Base-by-base conservation (phyloP, 2,797 vertebrate genomes). In the Muscicapa comitata region DNA sequence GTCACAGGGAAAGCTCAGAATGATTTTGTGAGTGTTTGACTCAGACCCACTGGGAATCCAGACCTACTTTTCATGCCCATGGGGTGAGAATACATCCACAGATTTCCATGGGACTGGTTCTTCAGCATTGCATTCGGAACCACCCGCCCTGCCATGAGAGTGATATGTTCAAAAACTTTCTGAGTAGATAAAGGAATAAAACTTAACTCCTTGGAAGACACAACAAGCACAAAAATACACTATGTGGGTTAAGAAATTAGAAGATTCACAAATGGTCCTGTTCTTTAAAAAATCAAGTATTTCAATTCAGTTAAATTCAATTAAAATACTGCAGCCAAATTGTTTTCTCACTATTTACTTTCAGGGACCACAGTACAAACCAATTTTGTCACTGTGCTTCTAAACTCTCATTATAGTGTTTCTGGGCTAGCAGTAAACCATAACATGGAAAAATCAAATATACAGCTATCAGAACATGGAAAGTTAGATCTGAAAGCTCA, bases 1-100 rank as follows among this genome's bases (percentile, higher is more conserved):
- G 79, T 86, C 82, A 76, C 88, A 88, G 85, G 51, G 66, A 93
- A 94, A 83, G 82, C 85, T 93, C 94, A 75, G 51, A 86, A 75
- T 70, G 87, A 57, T 94, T 94, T 95, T 79, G 77, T 0, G 3
- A 92, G 73, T 70, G 83, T 95, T 96, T 86, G 76, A 90, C 58
- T 93, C 33, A 48, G 59, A 50, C 70, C 54, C 82, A 73, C 68
- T 80, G 75, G 55, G 72, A 89, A 83, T 67, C 61, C 57, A 88
- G 75, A 57, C 47, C 48, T 57, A 37, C 29, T 90, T 67, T 86
- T 79, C 58, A n/a, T 54, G n/a, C 54, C 58, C 42, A 25, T n/a
- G 40, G 50, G 26, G 47, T 85, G 45, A 76, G 45, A 73, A 54
- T 67, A 28, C 12, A 80, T 7, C 72, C 72, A 71, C 13, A 65